Evolutionary conservation across 2,113 vertebrate species (phyloP).

Genomic region (Cervus canadensis): DNA sequence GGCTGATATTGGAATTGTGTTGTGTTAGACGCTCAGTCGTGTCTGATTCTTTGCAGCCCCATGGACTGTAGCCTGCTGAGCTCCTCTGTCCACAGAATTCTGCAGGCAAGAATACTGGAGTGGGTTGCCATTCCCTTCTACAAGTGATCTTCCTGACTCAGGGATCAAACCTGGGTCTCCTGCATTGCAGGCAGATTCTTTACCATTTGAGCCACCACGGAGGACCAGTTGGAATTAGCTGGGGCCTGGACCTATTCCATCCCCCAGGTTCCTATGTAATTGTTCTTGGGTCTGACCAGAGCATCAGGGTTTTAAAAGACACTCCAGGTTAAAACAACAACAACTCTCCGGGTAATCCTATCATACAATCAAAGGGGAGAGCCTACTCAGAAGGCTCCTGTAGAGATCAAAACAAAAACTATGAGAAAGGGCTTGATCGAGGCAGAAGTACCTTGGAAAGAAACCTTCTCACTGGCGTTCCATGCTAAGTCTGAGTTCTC

Average conservation of each 20-base stretch:
- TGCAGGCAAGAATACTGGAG: background rate
- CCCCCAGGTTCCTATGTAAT: background rate
- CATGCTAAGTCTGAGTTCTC: background rate
- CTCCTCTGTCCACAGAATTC: background rate
- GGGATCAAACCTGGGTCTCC: background rate
- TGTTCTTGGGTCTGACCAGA: background rate
- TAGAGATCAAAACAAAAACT: background rate
- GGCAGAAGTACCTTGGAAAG: background rate
- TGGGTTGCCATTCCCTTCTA: background rate
- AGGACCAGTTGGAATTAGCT: background rate
- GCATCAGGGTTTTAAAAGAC: background rate
- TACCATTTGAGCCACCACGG: background rate
- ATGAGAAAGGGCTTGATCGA: background rate
- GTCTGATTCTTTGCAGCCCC: background rate
- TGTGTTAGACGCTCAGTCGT: background rate
- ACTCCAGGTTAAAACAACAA: background rate
- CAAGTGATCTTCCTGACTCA: accelerated
- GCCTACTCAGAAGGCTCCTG: background rate
- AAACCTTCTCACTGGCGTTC: background rate
- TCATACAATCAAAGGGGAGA: background rate
- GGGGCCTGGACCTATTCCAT: background rate
- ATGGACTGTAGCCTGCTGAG: background rate
- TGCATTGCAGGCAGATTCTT: background rate
- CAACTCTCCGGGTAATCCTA: background rate
- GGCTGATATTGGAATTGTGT: background rate